Percentiles rank a stretch among this genome's conserved stretches.
phyloP scores from a whole-genome alignment of 2,113 vertebrate species.

The Otis tarda region DNA sequence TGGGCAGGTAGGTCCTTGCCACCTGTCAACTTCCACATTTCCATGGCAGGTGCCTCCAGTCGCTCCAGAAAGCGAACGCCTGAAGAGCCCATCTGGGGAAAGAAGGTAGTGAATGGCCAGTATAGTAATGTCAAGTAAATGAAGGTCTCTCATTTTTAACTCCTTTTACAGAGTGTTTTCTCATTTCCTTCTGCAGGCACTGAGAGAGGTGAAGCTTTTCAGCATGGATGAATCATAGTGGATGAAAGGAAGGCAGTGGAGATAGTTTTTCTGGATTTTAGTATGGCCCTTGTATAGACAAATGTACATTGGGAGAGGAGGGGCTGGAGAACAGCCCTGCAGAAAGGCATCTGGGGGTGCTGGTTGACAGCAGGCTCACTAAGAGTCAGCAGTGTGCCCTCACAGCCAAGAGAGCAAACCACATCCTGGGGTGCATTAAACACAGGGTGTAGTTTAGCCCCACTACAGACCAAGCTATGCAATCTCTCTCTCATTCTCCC shows the following conservation, averaged over 20 bases:
- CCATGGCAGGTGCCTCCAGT: conserved; percentile 12
- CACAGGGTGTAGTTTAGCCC: too few relatives aligned
- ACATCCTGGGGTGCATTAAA: background rate
- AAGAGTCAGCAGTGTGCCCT: background rate
- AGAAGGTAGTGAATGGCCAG: background rate
- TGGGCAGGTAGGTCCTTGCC: background rate
- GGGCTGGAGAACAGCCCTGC: too few relatives aligned
- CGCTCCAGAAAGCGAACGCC: conserved; percentile 10
- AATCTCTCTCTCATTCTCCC: too few relatives aligned
- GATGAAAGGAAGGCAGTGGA: background rate
- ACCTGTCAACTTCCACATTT: background rate
- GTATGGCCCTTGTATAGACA: background rate
- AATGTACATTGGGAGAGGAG: background rate
- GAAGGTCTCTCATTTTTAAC: background rate
- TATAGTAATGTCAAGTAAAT: background rate
- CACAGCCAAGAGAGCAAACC: background rate
- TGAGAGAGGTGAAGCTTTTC: background rate
- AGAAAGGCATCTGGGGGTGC: too few relatives aligned
- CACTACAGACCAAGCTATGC: too few relatives aligned
- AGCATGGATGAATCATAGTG: background rate
- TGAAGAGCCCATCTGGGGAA: background rate
- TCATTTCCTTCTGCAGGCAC: background rate
- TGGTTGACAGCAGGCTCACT: background rate
- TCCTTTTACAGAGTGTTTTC: background rate
- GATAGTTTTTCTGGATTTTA: background rate